Evolutionary conservation across 2,113 vertebrate species (phyloP), one percentile per base, ranked within the genome.

Genomic region (Tupaia chinensis): DNA sequence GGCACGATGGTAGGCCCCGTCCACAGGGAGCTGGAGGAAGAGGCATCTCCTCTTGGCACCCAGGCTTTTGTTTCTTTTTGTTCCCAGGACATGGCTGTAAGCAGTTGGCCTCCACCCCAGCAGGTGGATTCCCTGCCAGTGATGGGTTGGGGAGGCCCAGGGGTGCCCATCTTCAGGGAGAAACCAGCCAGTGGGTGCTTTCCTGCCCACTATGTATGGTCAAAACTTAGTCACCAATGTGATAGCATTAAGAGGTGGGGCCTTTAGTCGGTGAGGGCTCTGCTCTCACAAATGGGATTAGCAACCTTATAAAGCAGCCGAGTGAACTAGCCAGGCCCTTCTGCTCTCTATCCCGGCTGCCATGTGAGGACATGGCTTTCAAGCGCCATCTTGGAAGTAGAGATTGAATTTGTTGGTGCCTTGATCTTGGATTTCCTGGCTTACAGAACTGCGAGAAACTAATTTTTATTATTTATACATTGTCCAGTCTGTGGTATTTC

Each of bases 391-490:
- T 22, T 32, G 16, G 63, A 53, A 60, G 63, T 5, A 60, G 61
- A 58, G 60, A 63, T n/a, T 9, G 69, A 73, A 14, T 17, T 9
- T 29, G 13, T 20, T 13, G 19, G 15, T 7, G 7, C 54, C n/a
- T 29, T 58, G 53, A 29, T 34, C 17, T 29, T 14, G 12, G 53
- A 29, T 25, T 60, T 89, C 16, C 15, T 15, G 14, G 23, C 10
- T 54, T 76, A 53, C 19, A n/a, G 68, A 65, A 73, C 20, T 56
- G 27, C 27, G 27, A 56, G 32, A 6, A 54, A n/a, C 11, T 5
- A 3, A 63, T 65, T 44, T 54, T 14, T 20, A 9, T 7, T 1
- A 1, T 6, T 29, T 7, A 3, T 19, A 20, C 0, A 17, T 25
- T 4, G 58, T 32, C 20, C 20, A 3, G 32, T 13, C 32, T 27